Evolutionary conservation across 2,888 invertebrate species (phyloP).

Genomic region (Druceiella hillmani): DNA sequence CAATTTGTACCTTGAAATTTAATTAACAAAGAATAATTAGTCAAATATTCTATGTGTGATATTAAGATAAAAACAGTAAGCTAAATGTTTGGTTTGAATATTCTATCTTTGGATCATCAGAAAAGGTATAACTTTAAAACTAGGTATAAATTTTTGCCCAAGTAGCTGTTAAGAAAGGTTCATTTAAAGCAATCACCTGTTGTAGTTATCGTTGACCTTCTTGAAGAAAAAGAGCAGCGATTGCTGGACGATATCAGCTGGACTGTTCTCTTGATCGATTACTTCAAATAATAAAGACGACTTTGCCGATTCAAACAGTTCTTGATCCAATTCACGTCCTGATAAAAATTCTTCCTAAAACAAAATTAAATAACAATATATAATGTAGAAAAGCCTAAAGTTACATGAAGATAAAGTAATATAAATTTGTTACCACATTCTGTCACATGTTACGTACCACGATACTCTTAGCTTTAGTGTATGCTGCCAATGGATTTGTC

Average conservation of each 20-base stretch:
- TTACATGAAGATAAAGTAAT: no score
- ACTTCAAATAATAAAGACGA: slow-evolving; percentile 85
- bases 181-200: slow-evolving; percentile 44
- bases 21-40: no score
- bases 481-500: slow-evolving; percentile 74
- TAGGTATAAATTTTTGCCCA: no score
- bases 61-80: no score
- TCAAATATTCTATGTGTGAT: no score
- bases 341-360: slow-evolving; percentile 56
- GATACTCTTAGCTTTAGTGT: slow-evolving; percentile 69
- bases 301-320: slow-evolving; percentile 75
- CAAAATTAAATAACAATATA: no score
- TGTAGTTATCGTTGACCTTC: slow-evolving; percentile 59
- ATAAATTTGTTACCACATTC: slow-evolving; percentile 1
- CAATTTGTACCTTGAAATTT: no score
- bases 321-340: slow-evolving; percentile 62
- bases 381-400: no score
- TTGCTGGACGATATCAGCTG: slow-evolving; percentile 65
- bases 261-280: slow-evolving; percentile 74
- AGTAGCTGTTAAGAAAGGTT: no score
- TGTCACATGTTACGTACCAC: slow-evolving; percentile 47
- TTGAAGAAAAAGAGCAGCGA: slow-evolving; percentile 71
- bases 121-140: no score
- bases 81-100: no score
- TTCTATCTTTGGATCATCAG: no score